Conservation (phyloP, 1,140 invertebrate species). For the Eubasilissa regina region DNA sequence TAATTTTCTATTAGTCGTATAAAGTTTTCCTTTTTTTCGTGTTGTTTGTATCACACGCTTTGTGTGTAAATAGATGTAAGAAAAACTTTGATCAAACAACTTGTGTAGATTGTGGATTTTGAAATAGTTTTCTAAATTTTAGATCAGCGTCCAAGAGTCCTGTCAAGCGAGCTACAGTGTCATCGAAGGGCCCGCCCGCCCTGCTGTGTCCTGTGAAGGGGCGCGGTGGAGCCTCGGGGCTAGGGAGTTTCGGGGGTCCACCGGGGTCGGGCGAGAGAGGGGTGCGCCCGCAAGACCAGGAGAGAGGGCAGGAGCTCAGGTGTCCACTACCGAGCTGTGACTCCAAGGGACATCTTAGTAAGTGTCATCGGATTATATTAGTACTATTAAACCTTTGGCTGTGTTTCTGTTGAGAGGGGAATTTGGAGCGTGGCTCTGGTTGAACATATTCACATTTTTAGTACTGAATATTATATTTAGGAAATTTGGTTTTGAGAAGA, state of each 20-base stretch:
- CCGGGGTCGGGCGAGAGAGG: constrained; percentile 29
- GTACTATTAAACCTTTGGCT: neutral
- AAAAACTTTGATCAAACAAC: no score
- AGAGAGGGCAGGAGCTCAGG: constrained; percentile 80
- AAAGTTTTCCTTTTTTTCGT: no score
- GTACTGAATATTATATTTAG: no score
- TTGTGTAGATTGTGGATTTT: no score
- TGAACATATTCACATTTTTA: no score
- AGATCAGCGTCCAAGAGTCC: constrained; percentile 76
- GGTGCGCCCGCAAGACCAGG: constrained; percentile 73
- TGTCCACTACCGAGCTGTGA: constrained; percentile 93
- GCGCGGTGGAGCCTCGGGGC: constrained; percentile 29
- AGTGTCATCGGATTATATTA: constrained; percentile 3
- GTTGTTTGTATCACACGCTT: no score
- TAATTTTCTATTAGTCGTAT: no score
- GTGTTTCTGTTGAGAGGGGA: neutral
- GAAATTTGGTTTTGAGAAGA: no score
- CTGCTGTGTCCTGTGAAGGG: constrained; percentile 57
- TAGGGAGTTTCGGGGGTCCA: neutral
- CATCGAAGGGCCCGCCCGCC: constrained; percentile 63
- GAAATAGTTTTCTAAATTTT: constrained; percentile 39
- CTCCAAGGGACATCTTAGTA: constrained; percentile 88
- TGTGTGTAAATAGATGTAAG: no score
- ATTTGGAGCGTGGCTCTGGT: no score
- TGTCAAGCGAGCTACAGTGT: constrained; percentile 73